Base-by-base conservation (phyloP, 2,113 vertebrate genomes). In the Alethe diademata region DNA sequence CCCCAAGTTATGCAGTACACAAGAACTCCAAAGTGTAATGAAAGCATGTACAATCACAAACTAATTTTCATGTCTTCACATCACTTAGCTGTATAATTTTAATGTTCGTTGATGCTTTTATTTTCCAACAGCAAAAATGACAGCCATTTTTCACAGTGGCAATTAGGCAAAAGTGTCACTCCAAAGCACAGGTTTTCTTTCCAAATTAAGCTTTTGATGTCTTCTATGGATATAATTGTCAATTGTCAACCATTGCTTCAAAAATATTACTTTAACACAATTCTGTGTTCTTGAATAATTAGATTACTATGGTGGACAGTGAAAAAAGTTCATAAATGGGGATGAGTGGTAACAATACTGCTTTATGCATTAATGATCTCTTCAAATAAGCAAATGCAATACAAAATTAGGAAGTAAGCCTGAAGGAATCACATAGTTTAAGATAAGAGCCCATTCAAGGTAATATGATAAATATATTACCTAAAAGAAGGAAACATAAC, bases 41-140 rank as follows among this genome's bases (percentile, higher is more conserved):
- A 92, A 94, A 97, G 85, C 15, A 50, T 17, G 43, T 25, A 83
- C 38, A 69, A 88, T 78, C 66, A 86, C 45, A 88, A 78, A 80
- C 66, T 71, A 43, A 76, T 96, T 92, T 95, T 95, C 79, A 95
- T 81, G 36, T n/a, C 69, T 95, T 95, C 64, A 76, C 42, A 91
- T 90, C 95, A 88, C 64, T 97, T 93, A 89, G 78, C 83, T 58
- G 33, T 43, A 35, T 86, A 79, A 95, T 80, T 96, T 94, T 96
- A 93, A 93, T 92, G 79, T 12, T 88, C 8, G 5, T 6, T 2
- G 0, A 75, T 87, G 50, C 6, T 71, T 88, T 72, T 95, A 81
- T 80, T 93, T 91, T 94, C 87, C 93, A 91, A 91, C 31, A 93
- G 84, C 0, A 10, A 92, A 89, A 92, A 91, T 88, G 67, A 89